Conservation (phyloP, 2,113 vertebrate species). For the Stercorarius parasiticus region DNA sequence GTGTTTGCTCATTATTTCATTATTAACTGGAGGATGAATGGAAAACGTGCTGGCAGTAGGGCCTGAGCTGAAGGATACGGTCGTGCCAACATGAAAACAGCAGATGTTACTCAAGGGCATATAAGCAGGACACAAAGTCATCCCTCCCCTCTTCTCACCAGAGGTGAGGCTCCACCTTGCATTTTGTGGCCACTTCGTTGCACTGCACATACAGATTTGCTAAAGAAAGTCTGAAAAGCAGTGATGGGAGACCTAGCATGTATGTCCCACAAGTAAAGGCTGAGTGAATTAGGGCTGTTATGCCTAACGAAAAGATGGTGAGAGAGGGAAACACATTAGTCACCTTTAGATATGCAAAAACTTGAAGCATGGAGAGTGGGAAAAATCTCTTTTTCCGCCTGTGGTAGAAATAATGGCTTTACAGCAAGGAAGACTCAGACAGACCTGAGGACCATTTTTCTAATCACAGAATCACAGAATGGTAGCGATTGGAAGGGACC, state of each 20-base stretch:
- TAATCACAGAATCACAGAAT: not conserved
- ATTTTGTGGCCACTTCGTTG: not conserved
- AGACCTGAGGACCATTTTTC: not conserved
- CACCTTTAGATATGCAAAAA: not conserved
- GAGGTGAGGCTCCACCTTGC: not conserved
- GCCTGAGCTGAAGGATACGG: not conserved
- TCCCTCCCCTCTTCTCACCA: not conserved
- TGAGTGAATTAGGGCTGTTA: not conserved
- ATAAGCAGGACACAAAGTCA: not conserved
- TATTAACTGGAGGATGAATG: not conserved
- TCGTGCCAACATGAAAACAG: rapidly evolving
- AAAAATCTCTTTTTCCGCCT: not conserved
- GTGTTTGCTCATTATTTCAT: not conserved
- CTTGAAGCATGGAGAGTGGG: not conserved
- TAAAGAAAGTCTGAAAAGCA: not conserved
- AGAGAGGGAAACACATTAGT: not conserved
- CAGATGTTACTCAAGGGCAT: rapidly evolving
- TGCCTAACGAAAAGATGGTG: not conserved
- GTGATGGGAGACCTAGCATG: not conserved
- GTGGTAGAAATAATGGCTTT: not conserved
- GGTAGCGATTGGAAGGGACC: no score
- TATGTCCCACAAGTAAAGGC: rapidly evolving
- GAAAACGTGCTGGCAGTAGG: rapidly evolving
- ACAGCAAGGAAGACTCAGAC: not conserved
- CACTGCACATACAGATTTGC: not conserved